Conservation (phyloP, 2,797 vertebrate genomes). For the Macrochelys suwanniensis region DNA sequence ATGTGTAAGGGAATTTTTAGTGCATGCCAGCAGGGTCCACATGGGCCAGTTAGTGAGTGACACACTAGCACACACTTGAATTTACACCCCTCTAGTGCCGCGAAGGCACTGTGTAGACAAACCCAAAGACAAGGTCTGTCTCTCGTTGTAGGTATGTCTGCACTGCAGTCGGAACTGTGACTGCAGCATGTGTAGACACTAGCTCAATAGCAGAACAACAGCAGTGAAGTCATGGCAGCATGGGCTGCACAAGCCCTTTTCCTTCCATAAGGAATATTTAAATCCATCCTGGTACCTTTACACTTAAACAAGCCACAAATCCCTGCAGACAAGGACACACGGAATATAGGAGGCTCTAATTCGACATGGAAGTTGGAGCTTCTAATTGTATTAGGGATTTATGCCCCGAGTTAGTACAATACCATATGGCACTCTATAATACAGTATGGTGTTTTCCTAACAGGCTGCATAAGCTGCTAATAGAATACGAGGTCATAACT, state of each 20-base stretch:
- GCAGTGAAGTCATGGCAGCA: background rate
- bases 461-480: conserved; percentile 65
- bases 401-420: conserved; percentile 37
- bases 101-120: background rate
- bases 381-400: conserved; percentile 75
- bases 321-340: conserved; percentile 4
- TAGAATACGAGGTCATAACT: conserved; percentile 67
- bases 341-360: conserved; percentile 29
- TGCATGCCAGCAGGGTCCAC: background rate
- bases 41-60: background rate
- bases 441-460: conserved; percentile 48
- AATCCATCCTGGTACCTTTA: background rate
- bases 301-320: background rate
- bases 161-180: too few relatives aligned
- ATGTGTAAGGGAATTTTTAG: background rate
- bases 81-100: background rate
- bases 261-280: background rate
- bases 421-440: conserved; percentile 58
- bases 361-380: conserved; percentile 52
- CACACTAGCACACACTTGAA: background rate
- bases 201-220: background rate
- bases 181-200: background rate
- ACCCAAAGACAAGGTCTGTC: background rate
- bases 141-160: background rate
- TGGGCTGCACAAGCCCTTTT: background rate